Base-by-base conservation (phyloP, 2,113 vertebrate species). In the Pardalotus punctatus region DNA sequence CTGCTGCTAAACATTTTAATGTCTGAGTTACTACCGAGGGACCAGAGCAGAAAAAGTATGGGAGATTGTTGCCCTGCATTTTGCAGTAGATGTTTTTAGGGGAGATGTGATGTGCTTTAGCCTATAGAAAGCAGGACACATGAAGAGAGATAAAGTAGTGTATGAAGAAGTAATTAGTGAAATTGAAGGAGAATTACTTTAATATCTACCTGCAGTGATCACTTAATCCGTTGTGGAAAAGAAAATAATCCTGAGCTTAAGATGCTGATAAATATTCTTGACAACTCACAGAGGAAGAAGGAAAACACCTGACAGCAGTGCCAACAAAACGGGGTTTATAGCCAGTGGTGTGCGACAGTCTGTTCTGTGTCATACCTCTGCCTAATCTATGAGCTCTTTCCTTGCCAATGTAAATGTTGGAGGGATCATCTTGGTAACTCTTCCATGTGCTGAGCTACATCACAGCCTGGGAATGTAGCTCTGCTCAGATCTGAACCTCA, bases 401-500 rank as follows among this genome's bases (percentile, higher is more conserved):
- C 56, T 81, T 38, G 28, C 28, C 1, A 24, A 2, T 9, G 8
- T 22, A 17, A 56, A 36, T 47, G 24, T 62, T 58, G 31, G 40
- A 58, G 7, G 33, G 35, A 7, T 78, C 60, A 54, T 23, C 64
- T 33, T 48, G 35, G 23, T n/a, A 35, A 14, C 36, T 51, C 2
- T 1, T 22, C 27, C 45, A 9, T 0, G 4, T n/a, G 56, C 51
- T 54, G 57, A 66, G 35, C 51, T 71, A 0, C 54, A 6, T 47
- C 9, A 1, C 5, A 53, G 47, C 47, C 65, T 60, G 47, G 38
- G 36, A 51, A 35, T 0, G 3, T 3, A 10, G 21, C 35, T 53
- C 19, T 51, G 56, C 56, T 71, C 0, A 0, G 27, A 35, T 19
- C 56, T 16, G 57, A 71, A 58, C 62, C 50, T 42, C 1, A 0